Base-by-base conservation (phyloP, 2,113 vertebrate genomes). In the Catharus minimus region DNA sequence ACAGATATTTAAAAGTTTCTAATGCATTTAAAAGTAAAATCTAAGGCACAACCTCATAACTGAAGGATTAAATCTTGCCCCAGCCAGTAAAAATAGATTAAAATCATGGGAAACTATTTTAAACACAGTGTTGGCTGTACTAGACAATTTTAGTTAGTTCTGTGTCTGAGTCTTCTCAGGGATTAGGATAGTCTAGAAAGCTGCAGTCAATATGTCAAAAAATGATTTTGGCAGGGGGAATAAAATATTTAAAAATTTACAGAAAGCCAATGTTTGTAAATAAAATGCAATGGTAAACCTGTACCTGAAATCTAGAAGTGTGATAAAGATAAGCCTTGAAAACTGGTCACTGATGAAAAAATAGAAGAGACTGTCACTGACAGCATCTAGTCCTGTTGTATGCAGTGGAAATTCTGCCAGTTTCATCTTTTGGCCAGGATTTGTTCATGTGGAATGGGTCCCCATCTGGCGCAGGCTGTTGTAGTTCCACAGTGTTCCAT, bases 131-230 rank as follows among this genome's bases (percentile, higher is more conserved):
- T 97, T 97, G 96, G 95, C 96, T 97, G 95, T 95, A 97, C 96
- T 96, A 97, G 96, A 96, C 95, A 96, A 96, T 97, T 97, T 96
- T 97, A 96, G 94, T 95, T 95, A 95, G 96, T 96, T 95, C 95
- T 97, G 87, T 95, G 96, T 95, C 96, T 97, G 95, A 95, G 96
- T 81, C 96, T 97, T 97, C 96, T 97, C 97, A 97, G 90, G 97
- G 97, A 97, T 97, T 96, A 97, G 94, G 96, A 92, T 95, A 97
- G 97, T 97, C 96, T 97, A 97, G 97, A 97, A 97, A 97, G 97
- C 96, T 96, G 96, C 68, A 82, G 88, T 84, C 81, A 86, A 79
- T 73, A 94, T 66, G 95, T 96, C 97, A 97, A 95, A 96, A 97
- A 97, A 94, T 94, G 53, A 33, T 81, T 97, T 96, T 95, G 97